Evolutionary conservation across 2,113 vertebrate genomes (phyloP).

Genomic region (Chlamydotis undulata): DNA sequence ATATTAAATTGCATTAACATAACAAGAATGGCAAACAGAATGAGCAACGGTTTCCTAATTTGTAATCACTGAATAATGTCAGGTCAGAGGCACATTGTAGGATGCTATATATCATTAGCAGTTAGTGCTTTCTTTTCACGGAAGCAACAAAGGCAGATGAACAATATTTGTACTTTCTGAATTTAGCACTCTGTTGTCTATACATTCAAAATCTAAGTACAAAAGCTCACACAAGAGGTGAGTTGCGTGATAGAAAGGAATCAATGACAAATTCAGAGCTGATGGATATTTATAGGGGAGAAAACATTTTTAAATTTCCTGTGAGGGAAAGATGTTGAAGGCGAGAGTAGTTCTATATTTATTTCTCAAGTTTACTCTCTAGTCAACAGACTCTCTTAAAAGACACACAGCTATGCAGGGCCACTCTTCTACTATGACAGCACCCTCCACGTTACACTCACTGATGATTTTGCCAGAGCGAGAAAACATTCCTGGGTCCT

Average conservation of each 20-base stretch:
- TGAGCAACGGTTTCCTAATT: not conserved
- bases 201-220: not conserved
- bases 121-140: not conserved
- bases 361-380: not conserved
- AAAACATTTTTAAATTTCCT: not conserved
- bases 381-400: not conserved
- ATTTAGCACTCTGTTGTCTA: not conserved
- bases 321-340: not conserved
- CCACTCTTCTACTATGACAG: not conserved
- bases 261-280: not conserved
- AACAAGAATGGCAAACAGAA: not conserved
- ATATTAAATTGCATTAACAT: not conserved
- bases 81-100: not conserved
- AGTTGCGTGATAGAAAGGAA: not conserved
- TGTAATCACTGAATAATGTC: not conserved
- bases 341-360: not conserved
- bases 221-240: not conserved
- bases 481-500: not conserved
- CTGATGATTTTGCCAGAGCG: not conserved
- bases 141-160: not conserved
- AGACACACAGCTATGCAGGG: not conserved
- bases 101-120: not conserved
- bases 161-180: not conserved
- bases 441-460: not conserved
- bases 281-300: not conserved